Base-by-base conservation (phyloP, 2,113 vertebrate genomes). In the Azemiops feae region DNA sequence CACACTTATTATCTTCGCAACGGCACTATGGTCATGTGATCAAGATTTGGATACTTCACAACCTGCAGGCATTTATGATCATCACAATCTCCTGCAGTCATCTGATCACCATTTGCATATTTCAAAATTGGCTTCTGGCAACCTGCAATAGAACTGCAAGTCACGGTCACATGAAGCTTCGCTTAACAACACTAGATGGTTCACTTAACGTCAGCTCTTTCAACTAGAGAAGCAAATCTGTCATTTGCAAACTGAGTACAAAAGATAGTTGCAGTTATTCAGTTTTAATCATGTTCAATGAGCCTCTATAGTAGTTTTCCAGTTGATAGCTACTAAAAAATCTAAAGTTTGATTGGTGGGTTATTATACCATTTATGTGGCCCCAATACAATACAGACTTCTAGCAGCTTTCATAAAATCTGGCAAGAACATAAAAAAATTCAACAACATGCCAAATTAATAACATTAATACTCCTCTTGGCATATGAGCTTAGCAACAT, bases 161-260 rank as follows among this genome's bases (percentile, higher is more conserved):
- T 81, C 34, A 81, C 1, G 34, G 34, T 20, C 34, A 39, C 6
- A 20, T 81, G 34, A 81, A 34, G 69, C 18, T 39, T 81, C 2
- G 0, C 16, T 39, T 81, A 20, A 39, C 18, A 39, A 1, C 18
- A 7, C 2, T 39, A 2, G n/a, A 0, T 2, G 16, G n/a, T 74
- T 74, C n/a, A 20, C 30, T 74, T 74, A 87, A 22, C 1, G n/a
- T 25, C 43, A 50, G 5, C 6, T 45, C 14, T 87, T 58, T 50
- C 60, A 52, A 87, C 2, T 39, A 34, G 57, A 92, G 30, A 45
- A 60, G 27, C 30, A 39, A 11, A 34, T 43, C 90, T 54, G 2
- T 85, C 81, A 16, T 57, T 47, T 64, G 22, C 4, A 91, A 47
- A 47, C 20, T 45, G 7, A 39, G 39, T 4, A 58, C 27, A 5